Evolutionary conservation across 2,888 invertebrate genomes (phyloP), one percentile per base, ranked within the genome.

Genomic region (Margaritifera margaritifera): DNA sequence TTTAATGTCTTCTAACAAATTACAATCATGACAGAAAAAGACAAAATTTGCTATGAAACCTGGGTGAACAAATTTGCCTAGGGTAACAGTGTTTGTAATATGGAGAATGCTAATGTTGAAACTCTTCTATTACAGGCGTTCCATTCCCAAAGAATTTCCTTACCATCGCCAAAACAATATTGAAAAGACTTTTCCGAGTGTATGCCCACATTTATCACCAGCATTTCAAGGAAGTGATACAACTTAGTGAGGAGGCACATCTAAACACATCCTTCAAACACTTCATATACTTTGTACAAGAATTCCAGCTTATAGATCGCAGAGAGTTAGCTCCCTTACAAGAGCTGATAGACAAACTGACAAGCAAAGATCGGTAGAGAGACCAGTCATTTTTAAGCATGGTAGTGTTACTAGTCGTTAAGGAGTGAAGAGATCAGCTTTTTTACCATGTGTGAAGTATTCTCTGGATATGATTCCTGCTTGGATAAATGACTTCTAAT

Each of bases 201-300:
- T 99, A 99, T 91, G 99, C 99, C 65, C 99, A 99, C 91, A 98
- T 99, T 89, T 99, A 99, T 91, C 98, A 99, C 92, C 98, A 98
- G 90, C 99, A 99, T 92, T 99, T 99, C 91, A 94, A 95, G 68
- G 96, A 98, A 92, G 98, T 99, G 77, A 97, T 99, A 68, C 96
- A 97, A 90, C 93, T 99, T 70, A 84, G 88, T 66, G 99, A 99
- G 91, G 99, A 99, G 91, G 98, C 99, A 66, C 99, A 99, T 91
- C 93, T 99, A 84, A 99, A 99, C 91, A 99, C 99, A 73, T 98
- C 98, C 83, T 99, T 99, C 92, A 99, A 99, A 90, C 99, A 99
- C 92, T 99, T 99, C 91, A 98, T 99, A 89, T 98, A 97, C 92
- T 97, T 97, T 89, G 96, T 93, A 64, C 93, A 98, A 94, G 99